Evolutionary conservation across 1,140 invertebrate species (phyloP).

Genomic region (Magallana ariakensis): DNA sequence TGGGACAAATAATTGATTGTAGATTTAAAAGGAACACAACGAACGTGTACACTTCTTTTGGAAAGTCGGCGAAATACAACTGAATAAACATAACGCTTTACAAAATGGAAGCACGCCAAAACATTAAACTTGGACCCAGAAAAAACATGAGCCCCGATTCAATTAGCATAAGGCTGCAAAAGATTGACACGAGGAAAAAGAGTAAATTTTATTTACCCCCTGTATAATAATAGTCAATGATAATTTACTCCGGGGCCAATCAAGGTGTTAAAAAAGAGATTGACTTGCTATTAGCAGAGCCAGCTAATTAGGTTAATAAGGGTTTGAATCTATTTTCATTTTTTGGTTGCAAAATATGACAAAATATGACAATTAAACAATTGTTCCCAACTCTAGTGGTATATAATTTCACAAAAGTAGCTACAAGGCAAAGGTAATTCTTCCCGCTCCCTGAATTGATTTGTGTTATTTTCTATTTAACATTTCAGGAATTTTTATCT

Average conservation of each 20-base stretch:
- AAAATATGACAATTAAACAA: slow-evolving; percentile 16
- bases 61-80: slow-evolving; percentile 18
- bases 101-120: slow-evolving; percentile 35
- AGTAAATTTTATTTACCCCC: slow-evolving; percentile 16
- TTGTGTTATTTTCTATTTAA: not conserved
- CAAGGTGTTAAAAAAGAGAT: not conserved
- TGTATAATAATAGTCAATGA: not conserved
- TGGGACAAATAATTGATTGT: slow-evolving; percentile 17
- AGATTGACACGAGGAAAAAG: slow-evolving; percentile 3
- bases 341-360: slow-evolving; percentile 23
- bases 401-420: not conserved
- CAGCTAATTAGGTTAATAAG: not conserved
- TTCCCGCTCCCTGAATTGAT: not conserved
- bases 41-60: slow-evolving; percentile 27
- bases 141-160: slow-evolving; percentile 35
- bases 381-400: not conserved
- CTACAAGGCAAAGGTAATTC: not conserved
- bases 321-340: not conserved
- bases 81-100: slow-evolving; percentile 18
- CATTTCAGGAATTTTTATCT: not conserved
- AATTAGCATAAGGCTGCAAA: slow-evolving; percentile 28
- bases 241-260: not conserved
- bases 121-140: slow-evolving; percentile 33
- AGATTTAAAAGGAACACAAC: slow-evolving; percentile 35
- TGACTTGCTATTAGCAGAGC: slow-evolving; percentile 15